Percentiles rank a stretch among this genome's conserved stretches.
phyloP scores from a whole-genome alignment of 2,113 vertebrate species.

The Ctenomys sociabilis region DNA sequence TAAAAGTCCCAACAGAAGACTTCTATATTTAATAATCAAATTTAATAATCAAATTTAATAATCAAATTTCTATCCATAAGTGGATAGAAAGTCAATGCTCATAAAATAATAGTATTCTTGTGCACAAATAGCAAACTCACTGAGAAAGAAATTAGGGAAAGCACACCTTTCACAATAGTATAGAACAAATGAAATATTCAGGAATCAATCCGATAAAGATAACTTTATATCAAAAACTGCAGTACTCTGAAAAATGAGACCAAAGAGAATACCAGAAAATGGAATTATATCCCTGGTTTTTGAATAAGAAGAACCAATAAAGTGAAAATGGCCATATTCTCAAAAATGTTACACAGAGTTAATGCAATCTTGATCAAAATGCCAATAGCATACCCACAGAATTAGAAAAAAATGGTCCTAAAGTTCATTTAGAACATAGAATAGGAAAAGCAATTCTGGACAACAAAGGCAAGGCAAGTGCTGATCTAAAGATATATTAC shows the following conservation, averaged over 20 bases:
- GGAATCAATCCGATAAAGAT: background rate
- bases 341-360: background rate
- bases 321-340: background rate
- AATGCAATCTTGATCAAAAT: background rate
- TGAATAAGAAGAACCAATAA: background rate
- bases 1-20: background rate
- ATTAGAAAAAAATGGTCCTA: background rate
- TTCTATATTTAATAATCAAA: background rate
- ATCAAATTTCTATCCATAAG: background rate
- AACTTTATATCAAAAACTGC: background rate
- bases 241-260: background rate
- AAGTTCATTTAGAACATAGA: background rate
- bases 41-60: background rate
- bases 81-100: background rate
- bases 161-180: background rate
- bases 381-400: background rate
- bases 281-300: background rate
- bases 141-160: background rate
- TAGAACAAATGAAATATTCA: background rate
- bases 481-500: background rate
- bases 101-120: background rate
- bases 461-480: background rate
- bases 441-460: too few species aligned
- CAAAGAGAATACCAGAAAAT: background rate
- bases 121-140: background rate